Conservation (phyloP, 2,113 vertebrate species). For the Pelecanus crispus region DNA sequence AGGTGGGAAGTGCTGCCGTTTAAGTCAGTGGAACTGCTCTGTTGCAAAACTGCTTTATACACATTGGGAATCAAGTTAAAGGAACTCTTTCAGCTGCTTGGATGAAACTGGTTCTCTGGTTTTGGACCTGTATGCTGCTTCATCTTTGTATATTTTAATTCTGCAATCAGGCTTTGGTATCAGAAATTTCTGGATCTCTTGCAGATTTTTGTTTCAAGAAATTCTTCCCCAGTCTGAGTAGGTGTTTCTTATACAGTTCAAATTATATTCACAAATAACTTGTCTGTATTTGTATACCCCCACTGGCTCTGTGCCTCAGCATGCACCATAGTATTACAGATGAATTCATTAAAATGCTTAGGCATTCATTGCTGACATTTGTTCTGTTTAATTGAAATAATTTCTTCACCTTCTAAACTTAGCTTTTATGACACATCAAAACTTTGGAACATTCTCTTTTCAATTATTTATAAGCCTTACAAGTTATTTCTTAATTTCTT, state of each 20-base stretch:
- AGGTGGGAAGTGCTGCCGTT: background rate
- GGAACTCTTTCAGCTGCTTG: background rate
- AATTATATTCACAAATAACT: constrained; percentile 18
- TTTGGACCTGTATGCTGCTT: background rate
- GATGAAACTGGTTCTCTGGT: background rate
- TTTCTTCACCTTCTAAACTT: constrained; percentile 24
- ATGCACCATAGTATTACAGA: background rate
- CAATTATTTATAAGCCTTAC: constrained; percentile 16
- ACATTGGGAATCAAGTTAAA: background rate
- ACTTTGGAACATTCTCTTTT: background rate
- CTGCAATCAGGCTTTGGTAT: background rate
- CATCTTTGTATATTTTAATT: background rate
- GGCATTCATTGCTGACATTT: constrained; percentile 17
- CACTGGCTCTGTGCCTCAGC: background rate
- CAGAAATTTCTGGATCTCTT: background rate
- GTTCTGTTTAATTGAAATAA: constrained; percentile 49
- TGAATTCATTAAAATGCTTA: constrained; percentile 26
- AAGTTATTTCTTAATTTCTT: constrained; percentile 19
- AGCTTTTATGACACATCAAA: background rate
- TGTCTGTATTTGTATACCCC: background rate
- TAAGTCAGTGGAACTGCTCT: background rate
- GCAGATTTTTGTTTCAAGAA: background rate
- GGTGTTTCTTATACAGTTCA: background rate
- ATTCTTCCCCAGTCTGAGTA: background rate
- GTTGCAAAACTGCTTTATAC: background rate